phyloP scores from a whole-genome alignment of 2,113 vertebrate species.

The Vulpes ferrilata region DNA sequence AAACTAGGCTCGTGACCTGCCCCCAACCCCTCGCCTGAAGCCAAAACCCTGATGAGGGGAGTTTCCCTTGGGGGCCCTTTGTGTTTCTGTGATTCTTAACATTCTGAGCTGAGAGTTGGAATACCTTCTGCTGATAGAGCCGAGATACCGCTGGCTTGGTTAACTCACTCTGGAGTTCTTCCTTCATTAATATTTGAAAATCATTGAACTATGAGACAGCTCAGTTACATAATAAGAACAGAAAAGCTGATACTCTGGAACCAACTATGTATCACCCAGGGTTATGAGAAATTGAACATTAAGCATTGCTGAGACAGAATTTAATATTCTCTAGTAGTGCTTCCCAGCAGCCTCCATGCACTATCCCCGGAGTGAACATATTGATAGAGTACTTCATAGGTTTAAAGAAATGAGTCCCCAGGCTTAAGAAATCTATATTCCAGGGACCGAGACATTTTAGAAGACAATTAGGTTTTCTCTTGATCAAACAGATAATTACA shows the following conservation, averaged over 20 bases:
- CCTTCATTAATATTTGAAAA: slow-evolving; percentile 46
- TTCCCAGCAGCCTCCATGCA: accelerated
- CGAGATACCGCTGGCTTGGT: neutral
- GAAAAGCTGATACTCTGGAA: slow-evolving; percentile 25
- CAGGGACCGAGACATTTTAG: neutral
- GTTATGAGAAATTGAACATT: slow-evolving; percentile 25
- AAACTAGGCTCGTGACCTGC: neutral
- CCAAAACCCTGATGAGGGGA: accelerated
- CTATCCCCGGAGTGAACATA: neutral
- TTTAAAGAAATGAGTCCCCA: neutral
- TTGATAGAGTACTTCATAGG: neutral
- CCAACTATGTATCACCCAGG: slow-evolving; percentile 46
- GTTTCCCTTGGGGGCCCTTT: neutral
- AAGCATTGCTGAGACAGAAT: slow-evolving; percentile 63
- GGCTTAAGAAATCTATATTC: neutral
- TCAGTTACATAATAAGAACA: slow-evolving; percentile 17
- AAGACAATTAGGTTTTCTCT: neutral
- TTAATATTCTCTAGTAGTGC: neutral
- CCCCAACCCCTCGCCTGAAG: too few relatives aligned
- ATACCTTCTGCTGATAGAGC: neutral
- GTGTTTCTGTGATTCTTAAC: neutral
- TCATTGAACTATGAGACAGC: slow-evolving; percentile 67
- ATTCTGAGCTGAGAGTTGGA: neutral
- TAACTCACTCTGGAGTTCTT: neutral
- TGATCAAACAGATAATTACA: neutral